Conservation (phyloP, 2,113 vertebrate genomes). For the Podarcis muralis region DNA sequence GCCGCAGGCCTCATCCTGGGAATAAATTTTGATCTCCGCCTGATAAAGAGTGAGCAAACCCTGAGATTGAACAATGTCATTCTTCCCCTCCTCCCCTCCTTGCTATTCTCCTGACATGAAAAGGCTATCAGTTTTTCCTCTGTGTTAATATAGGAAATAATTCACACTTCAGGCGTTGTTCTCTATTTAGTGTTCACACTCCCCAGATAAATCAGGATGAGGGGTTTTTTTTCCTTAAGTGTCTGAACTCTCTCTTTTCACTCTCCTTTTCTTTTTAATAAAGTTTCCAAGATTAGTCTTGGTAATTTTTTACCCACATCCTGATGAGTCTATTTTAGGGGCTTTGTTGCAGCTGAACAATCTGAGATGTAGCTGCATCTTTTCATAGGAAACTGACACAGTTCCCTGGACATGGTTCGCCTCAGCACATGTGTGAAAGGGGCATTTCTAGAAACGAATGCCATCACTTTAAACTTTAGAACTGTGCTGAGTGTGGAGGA, state of each 20-base stretch:
- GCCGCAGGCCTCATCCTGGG: conserved; percentile 73
- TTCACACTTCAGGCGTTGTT: conserved; percentile 80
- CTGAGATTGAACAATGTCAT: conserved; percentile 73
- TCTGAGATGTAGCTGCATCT: accelerated
- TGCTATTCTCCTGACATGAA: conserved; percentile 79
- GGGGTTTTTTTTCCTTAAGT: conserved; percentile 44
- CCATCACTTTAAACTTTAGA: background rate
- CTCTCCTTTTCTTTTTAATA: conserved; percentile 41
- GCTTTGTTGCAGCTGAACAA: background rate
- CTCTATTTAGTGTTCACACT: conserved; percentile 73
- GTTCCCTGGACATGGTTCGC: background rate
- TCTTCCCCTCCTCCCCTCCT: conserved; percentile 34
- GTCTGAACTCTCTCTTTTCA: conserved; percentile 32
- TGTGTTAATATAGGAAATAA: conserved; percentile 86
- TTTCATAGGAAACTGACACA: background rate
- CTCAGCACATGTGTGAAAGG: accelerated
- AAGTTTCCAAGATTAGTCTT: conserved; percentile 59
- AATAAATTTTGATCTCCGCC: conserved; percentile 74
- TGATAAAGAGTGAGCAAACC: conserved; percentile 75
- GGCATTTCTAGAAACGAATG: background rate
- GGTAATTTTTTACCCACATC: conserved; percentile 38
- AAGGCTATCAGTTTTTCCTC: conserved; percentile 80
- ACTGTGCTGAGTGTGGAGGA: accelerated
- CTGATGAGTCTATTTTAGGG: conserved; percentile 48
- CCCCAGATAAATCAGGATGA: conserved; percentile 65